Base-by-base conservation (phyloP, 2,888 invertebrate species). In the Mylabris sibirica region DNA sequence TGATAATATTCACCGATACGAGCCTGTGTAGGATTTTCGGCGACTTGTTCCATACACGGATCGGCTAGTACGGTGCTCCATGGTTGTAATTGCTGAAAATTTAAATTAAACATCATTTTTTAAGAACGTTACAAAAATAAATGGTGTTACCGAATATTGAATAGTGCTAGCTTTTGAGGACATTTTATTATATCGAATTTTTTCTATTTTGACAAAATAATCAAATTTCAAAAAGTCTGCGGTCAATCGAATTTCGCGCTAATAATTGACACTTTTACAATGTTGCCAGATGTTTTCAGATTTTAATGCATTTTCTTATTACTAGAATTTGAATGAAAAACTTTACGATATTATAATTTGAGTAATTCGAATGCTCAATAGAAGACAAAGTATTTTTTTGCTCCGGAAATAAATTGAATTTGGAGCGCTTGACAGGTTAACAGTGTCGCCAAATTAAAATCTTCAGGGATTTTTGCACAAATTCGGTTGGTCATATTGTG, bases 11-110 rank as follows among this genome's bases (percentile, higher is more conserved):
- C 88, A 53, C 91, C 92, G 38, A 91, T 88, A 77, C 91, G 88
- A 3, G 89, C 86, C 12, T 92, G 91, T 71, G 88, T 86, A 20
- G 91, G 88, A 0, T 4, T 30, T 30, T 90, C 88, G 0, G 89
- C 87, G 26, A 89, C 87, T 17, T 89, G 89, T 75, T 92, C 92
- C 87, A 92, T 90, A 75, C 88, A 89, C 17, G 90, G 88, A 68
- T 87, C 87, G 11, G 89, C 88, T 60, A 82, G 82, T 26, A 86
- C 85, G 9, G 85, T 81, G 72, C 85, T 86, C 87, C 86, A 87
- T 88, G 93, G 91, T 87, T 93, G 93, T 72, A 93, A 88, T 92
- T 93, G 93, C 92, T 92, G 74, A 59, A 79, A 79, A 78, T 61
- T 17, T 69, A n/a, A n/a, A n/a, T n/a, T n/a, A n/a, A n/a, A 35